These are phyloP conservation scores for Salmo trutta DNA, from an alignment of 2,797 vertebrate species.

Conservation along the genomic window DNA sequence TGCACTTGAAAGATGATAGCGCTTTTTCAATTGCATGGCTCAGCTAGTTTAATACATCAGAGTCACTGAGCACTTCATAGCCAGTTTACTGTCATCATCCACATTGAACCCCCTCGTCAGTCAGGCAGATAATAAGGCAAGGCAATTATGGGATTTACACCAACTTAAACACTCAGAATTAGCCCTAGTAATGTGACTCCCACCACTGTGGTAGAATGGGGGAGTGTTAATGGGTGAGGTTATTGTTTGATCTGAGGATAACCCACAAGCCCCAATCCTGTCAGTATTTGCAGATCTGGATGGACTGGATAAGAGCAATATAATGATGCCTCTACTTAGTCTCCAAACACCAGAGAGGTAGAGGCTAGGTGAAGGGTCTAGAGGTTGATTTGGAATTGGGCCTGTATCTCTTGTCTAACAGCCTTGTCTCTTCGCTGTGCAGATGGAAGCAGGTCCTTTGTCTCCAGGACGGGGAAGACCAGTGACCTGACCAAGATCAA, in stretches of 20 bases:
- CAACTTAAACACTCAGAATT: neutral
- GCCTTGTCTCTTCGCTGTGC: slow-evolving; percentile 37
- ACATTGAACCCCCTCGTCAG: slow-evolving; percentile 10
- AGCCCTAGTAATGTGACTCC: neutral
- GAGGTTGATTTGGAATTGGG: neutral
- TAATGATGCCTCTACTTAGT: neutral
- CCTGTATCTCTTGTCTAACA: slow-evolving; percentile 15
- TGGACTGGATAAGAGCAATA: neutral
- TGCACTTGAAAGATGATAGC: slow-evolving; percentile 5
- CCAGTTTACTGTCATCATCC: slow-evolving; percentile 9
- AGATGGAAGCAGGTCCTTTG: slow-evolving; percentile 84
- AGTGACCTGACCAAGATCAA: slow-evolving; percentile 95
- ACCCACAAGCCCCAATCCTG: neutral
- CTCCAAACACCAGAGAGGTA: too few relatives aligned
- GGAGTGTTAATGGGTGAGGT: neutral
- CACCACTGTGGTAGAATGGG: neutral
- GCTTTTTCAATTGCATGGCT: neutral
- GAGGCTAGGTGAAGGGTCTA: neutral
- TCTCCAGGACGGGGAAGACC: slow-evolving; percentile 95
- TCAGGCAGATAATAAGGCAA: slow-evolving; percentile 12
- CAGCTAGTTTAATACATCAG: slow-evolving; percentile 1
- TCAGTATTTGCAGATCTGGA: neutral
- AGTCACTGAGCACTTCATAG: slow-evolving; percentile 3
- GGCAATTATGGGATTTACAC: neutral
- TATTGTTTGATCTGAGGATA: neutral